Evolutionary conservation across 2,888 invertebrate species (phyloP), one percentile per base, ranked within the genome.

Genomic region (Stenodema calcarata): DNA sequence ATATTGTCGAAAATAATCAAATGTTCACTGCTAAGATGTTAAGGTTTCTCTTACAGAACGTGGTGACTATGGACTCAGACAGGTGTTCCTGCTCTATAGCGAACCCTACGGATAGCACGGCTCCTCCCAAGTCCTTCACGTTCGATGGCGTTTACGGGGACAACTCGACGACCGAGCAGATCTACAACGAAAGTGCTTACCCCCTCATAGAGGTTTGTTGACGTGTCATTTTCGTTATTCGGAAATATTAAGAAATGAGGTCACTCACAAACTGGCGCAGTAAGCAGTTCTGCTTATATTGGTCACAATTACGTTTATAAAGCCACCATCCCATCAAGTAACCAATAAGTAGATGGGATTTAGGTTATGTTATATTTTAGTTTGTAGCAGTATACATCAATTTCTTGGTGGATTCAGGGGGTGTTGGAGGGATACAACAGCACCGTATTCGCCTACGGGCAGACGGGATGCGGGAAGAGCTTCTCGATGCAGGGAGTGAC

Each of bases 391-490:
- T n/a, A n/a, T n/a, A n/a, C n/a, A n/a, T n/a, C n/a, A n/a, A n/a
- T n/a, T n/a, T n/a, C 9, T n/a, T 41, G 41, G 7, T 79, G 47
- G 4, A 18, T 90, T 18, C 91, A 95, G 93, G 96, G 96, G 87
- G 96, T 97, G 0, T 93, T 97, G 86, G 97, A 97, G 90, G 97
- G 97, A 0, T 97, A 97, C 92, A 98, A 97, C 92, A 96, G 96
- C 23, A 97, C 97, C 0, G 96, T 98, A 83, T 97, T 98, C 91
- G 97, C 97, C 0, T 98, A 98, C 90, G 97, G 97, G 0, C 97
- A 97, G 92, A 97, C 97, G 0, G 97, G 97, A 0, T 96, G 97
- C 90, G 97, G 97, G 0, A 98, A 97, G 91, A 96, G 96, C 0
- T 96, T 95, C 90, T 96, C 96, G 14, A 98, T 98, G 97, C 96